Evolutionary conservation across 2,888 invertebrate species (phyloP), one percentile per base, ranked within the genome.

Genomic region (Quadroppia sp.): DNA sequence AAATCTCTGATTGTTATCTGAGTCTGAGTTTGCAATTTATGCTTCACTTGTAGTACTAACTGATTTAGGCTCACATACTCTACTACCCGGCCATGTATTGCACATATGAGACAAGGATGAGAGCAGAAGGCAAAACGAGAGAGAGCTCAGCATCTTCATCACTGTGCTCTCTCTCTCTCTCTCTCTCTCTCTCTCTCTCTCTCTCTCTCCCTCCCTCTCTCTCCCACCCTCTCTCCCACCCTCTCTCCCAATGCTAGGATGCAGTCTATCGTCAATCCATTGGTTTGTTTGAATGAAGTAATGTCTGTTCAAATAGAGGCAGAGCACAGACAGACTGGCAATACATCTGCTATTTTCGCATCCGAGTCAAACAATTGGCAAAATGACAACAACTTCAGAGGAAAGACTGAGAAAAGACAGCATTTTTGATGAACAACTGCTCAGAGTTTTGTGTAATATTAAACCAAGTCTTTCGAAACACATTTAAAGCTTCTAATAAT

Each of bases 161-260:
- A n/a, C n/a, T n/a, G n/a, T n/a, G n/a, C n/a, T 70, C 70, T 15
- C 70, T n/a, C 20, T 40, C 28, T 13, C 70, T 36, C 70, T 42
- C 70, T 70, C 70, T 70, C 70, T 70, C 70, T 70, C 70, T 70
- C 70, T 48, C 70, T 70, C 70, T 67, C 67, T 67, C 20, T 36
- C 25, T 67, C 71, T 74, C 32, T 53, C 50, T 32, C 23, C 42
- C 28, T 30, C 72, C 59, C 72, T 72, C 70, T 36, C 70, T 42
- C 70, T 70, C 70, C 7, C 70, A 40, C 70, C 30, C 70, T 70
- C 70, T 48, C 70, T 40, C 71, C 28, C 40, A 36, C 25, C 13
- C 30, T 69, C 71, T 73, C 40, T 56, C n/a, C n/a, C n/a, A n/a
- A n/a, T n/a, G n/a, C n/a, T n/a, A n/a, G n/a, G n/a, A n/a, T n/a